Evolutionary conservation across 2,888 invertebrate genomes (phyloP).

Genomic region (Lampropteryx suffumata): DNA sequence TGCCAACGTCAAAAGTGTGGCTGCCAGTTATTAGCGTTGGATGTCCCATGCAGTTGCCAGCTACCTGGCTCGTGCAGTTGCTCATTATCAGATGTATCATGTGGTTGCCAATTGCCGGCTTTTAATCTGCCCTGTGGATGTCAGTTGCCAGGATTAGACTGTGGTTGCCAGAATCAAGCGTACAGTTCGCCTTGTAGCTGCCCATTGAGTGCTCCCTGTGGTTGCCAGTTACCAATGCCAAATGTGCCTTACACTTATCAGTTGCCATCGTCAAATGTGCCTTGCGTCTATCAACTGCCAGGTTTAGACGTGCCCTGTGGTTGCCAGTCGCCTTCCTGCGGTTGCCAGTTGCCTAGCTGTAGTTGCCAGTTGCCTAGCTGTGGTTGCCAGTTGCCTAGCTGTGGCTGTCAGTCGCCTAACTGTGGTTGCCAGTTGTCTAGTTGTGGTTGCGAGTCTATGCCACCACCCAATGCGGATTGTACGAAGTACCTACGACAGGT

Average conservation of each 20-base stretch:
- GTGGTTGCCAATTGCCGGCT: no score
- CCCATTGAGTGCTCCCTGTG: background rate
- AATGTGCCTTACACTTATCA: slow-evolving; percentile 1
- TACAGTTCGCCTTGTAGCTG: slow-evolving; percentile 8
- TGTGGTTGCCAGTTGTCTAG: slow-evolving; percentile 23
- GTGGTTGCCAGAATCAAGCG: slow-evolving; percentile 11
- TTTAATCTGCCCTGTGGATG: no score
- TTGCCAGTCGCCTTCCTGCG: slow-evolving; percentile 14
- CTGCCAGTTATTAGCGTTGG: slow-evolving; percentile 14
- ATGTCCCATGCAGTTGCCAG: slow-evolving; percentile 20
- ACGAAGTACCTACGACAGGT: slow-evolving; percentile 56
- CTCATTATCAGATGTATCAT: slow-evolving; percentile 1
- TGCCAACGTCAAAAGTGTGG: slow-evolving; percentile 15
- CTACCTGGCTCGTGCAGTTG: slow-evolving; percentile 8
- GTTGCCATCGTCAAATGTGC: slow-evolving; percentile 2
- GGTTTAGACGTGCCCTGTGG: slow-evolving; percentile 12
- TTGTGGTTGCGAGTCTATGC: slow-evolving; percentile 1
- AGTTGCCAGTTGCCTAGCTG: slow-evolving; percentile 5
- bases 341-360: slow-evolving; percentile 8
- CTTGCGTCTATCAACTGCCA: slow-evolving; percentile 7
- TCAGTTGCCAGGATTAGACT: slow-evolving; percentile 12
- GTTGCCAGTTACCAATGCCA: no score
- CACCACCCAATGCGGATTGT: slow-evolving; percentile 27
- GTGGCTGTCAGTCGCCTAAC: slow-evolving; percentile 4
- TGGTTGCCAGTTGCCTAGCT: slow-evolving; percentile 11